phyloP scores from a whole-genome alignment of 1,140 invertebrate species.

The Sinella curviseta region DNA sequence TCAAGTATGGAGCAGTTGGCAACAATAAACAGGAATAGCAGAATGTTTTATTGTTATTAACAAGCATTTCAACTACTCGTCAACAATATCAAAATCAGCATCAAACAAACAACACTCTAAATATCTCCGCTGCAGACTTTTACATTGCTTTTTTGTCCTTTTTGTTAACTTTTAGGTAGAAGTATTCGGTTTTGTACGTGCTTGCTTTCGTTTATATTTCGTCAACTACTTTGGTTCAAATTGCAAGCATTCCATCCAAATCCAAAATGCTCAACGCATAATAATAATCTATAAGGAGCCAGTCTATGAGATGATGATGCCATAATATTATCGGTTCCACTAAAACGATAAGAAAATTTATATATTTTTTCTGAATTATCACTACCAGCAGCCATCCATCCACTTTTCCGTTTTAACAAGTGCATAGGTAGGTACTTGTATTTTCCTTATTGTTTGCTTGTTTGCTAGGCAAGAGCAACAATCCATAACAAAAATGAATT shows the following conservation, averaged over 20 bases:
- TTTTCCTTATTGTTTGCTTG: neutral
- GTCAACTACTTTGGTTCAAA: neutral
- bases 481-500: neutral
- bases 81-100: conserved; percentile 12
- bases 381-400: too few relatives aligned
- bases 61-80: conserved; percentile 24
- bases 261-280: neutral
- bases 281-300: neutral
- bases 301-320: neutral
- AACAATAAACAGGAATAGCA: conserved; percentile 18
- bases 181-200: neutral
- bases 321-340: neutral
- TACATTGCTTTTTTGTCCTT: neutral
- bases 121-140: neutral
- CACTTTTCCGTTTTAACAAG: too few relatives aligned
- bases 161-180: neutral
- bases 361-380: too few relatives aligned
- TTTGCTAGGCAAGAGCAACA: neutral
- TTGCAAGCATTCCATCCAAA: neutral
- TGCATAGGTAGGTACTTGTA: neutral
- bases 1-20: conserved; percentile 26
- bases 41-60: conserved; percentile 17
- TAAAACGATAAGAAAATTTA: too few relatives aligned
- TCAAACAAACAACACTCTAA: neutral
- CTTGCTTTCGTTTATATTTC: neutral